Conservation (phyloP, 2,113 vertebrate genomes). For the Hemiprocne comata region DNA sequence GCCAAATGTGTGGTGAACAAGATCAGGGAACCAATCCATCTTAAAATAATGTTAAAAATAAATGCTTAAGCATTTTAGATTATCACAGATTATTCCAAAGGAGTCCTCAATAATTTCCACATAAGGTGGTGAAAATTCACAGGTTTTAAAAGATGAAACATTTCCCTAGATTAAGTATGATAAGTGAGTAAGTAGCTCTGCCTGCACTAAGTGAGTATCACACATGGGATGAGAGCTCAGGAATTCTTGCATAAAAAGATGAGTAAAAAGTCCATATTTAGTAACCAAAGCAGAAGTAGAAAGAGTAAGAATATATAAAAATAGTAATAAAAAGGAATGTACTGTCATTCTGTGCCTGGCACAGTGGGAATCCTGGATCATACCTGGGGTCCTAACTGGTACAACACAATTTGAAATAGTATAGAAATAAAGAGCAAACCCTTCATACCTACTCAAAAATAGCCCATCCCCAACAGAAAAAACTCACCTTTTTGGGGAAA, state of each 20-base stretch:
- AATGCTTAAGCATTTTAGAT: neutral
- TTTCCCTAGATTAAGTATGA: neutral
- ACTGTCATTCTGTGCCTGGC: neutral
- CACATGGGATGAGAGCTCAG: neutral
- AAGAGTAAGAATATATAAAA: neutral
- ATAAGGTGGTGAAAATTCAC: neutral
- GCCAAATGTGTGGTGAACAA: neutral
- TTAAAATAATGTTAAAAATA: neutral
- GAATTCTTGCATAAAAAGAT: neutral
- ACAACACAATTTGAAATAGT: neutral
- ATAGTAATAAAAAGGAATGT: neutral
- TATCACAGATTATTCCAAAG: neutral
- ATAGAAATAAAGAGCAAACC: neutral
- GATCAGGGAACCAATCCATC: neutral
- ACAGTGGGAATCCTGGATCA: neutral
- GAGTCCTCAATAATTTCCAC: neutral
- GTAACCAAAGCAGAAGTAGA: neutral
- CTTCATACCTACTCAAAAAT: neutral
- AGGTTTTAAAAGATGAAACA: neutral
- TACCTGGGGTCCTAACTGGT: neutral
- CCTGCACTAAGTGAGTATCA: neutral
- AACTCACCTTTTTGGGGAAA: neutral
- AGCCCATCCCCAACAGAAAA: neutral
- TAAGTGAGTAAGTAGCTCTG: neutral
- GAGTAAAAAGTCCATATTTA: neutral